Conservation (phyloP, 2,113 vertebrate species). For the Dipodomys spectabilis region DNA sequence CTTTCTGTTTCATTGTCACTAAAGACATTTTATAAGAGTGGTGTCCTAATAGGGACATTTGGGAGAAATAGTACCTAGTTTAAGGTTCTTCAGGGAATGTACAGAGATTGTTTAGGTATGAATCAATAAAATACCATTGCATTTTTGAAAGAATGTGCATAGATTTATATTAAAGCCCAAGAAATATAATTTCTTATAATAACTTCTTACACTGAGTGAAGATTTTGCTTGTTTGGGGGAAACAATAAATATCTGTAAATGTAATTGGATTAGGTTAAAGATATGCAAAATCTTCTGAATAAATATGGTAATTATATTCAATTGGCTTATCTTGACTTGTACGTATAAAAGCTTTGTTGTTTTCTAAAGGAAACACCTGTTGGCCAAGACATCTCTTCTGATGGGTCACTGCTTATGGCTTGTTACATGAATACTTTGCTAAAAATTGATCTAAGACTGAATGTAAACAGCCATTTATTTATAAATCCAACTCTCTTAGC, state of each 20-base stretch:
- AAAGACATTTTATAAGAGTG: neutral
- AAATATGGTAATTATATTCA: neutral
- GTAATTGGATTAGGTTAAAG: neutral
- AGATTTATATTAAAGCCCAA: neutral
- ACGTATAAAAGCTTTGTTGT: neutral
- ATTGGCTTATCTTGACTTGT: neutral
- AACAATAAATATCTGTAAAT: slow-evolving; percentile 16
- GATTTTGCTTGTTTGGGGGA: no score
- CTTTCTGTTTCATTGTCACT: neutral
- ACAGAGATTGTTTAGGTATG: slow-evolving; percentile 4
- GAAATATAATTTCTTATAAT: no score
- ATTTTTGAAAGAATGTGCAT: neutral
- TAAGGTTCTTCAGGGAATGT: slow-evolving; percentile 8
- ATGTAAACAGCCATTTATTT: neutral
- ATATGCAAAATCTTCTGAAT: neutral
- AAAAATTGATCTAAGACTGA: neutral
- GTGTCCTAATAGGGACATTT: neutral
- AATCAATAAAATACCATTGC: slow-evolving; percentile 17
- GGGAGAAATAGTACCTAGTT: neutral
- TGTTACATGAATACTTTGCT: neutral
- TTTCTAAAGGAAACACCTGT: neutral
- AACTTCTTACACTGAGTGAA: no score
- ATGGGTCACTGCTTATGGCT: neutral
- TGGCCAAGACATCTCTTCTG: neutral
- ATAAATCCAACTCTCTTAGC: slow-evolving; percentile 27